These are phyloP conservation scores for Strigamia maritima DNA, from an alignment of 2,888 invertebrate species.

Conservation along the genomic window DNA sequence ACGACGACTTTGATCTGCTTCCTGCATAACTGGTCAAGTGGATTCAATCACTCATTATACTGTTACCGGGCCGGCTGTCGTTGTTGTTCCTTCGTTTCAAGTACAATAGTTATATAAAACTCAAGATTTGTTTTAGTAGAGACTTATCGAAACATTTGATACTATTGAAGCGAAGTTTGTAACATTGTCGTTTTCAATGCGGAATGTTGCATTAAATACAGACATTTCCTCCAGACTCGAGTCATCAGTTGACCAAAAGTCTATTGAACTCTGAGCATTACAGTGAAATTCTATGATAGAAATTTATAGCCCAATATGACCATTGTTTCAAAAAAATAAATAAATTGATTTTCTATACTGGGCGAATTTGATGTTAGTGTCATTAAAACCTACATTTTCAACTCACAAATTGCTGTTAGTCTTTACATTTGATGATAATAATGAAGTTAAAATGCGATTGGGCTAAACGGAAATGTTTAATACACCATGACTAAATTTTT, in stretches of 20 bases:
- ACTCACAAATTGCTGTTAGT: background rate
- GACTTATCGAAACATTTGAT: background rate
- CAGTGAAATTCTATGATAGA: background rate
- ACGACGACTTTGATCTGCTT: slow-evolving; percentile 80
- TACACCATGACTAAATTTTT: no score
- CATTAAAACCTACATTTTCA: background rate
- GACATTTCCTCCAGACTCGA: background rate
- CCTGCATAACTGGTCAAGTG: slow-evolving; percentile 57
- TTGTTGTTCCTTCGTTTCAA: background rate
- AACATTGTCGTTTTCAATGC: background rate
- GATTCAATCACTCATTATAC: background rate
- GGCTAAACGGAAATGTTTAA: no score
- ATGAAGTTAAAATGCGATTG: no score
- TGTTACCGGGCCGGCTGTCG: background rate
- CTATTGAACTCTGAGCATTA: background rate
- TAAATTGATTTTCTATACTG: background rate
- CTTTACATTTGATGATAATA: background rate
- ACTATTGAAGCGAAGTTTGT: background rate
- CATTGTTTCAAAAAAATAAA: background rate
- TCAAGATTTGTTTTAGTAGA: background rate
- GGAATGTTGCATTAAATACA: background rate
- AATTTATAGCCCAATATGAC: background rate
- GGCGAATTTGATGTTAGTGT: background rate
- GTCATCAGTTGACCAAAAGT: background rate
- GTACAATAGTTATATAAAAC: background rate